Evolutionary conservation across 2,888 invertebrate species (phyloP).

Genomic region (Hydropsyche betteni): DNA sequence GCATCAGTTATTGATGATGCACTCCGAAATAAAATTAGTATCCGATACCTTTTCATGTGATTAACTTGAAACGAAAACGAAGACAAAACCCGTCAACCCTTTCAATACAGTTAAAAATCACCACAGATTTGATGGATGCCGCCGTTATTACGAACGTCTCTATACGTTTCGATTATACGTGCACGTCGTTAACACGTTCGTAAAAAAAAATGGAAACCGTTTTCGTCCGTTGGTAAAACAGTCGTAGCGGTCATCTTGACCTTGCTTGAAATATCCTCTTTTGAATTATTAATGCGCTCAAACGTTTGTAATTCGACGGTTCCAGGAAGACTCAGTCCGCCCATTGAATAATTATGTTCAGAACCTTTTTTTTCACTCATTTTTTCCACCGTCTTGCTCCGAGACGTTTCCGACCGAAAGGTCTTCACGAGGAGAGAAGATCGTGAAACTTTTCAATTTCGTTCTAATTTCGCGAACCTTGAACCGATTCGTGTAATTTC

Average conservation of each 20-base stretch:
- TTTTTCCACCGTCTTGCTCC: neutral
- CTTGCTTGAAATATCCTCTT: slow-evolving; percentile 34
- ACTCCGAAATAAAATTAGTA: no score
- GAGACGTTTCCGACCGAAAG: slow-evolving; percentile 6
- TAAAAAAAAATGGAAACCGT: neutral
- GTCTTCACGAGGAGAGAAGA: neutral
- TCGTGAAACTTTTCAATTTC: no score
- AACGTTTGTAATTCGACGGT: slow-evolving; percentile 30
- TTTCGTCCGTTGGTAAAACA: neutral
- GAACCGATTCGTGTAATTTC: slow-evolving; percentile 2
- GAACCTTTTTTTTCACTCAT: neutral
- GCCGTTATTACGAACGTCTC: no score
- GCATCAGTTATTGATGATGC: no score
- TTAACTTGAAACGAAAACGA: no score
- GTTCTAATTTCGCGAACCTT: slow-evolving; percentile 14
- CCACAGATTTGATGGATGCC: no score
- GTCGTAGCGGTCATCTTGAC: slow-evolving; percentile 30
- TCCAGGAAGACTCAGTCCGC: slow-evolving; percentile 30
- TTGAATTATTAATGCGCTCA: slow-evolving; percentile 33
- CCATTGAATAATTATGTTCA: slow-evolving; percentile 33
- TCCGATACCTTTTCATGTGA: no score
- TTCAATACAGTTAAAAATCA: no score
- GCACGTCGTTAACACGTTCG: neutral
- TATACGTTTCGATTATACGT: no score
- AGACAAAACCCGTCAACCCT: no score